phyloP scores from a whole-genome alignment of 2,113 vertebrate genomes.

The Egretta garzetta region DNA sequence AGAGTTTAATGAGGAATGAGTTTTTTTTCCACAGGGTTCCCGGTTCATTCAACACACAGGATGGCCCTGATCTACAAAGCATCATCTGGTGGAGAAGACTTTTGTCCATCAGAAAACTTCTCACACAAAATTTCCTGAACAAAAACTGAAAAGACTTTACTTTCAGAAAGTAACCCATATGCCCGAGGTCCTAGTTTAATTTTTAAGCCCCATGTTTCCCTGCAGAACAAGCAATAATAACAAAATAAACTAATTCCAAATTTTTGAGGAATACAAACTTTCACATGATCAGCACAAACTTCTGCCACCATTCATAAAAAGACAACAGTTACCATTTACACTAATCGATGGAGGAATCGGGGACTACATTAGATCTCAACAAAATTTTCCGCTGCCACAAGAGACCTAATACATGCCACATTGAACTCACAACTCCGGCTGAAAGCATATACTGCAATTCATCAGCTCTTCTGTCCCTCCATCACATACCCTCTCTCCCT shows the following conservation, averaged over 20 bases:
- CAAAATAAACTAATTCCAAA: neutral
- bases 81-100: neutral
- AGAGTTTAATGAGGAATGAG: neutral
- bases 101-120: neutral
- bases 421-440: neutral
- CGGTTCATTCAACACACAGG: neutral
- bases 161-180: neutral
- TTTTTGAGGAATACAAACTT: neutral
- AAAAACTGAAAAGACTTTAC: neutral
- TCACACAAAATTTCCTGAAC: neutral
- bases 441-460: neutral
- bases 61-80: neutral
- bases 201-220: neutral
- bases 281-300: neutral
- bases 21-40: neutral
- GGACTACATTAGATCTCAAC: neutral
- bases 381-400: neutral
- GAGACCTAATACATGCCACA: neutral
- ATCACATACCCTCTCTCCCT: neutral
- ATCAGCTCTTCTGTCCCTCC: neutral
- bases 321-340: neutral
- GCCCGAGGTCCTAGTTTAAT: neutral
- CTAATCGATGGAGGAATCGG: neutral
- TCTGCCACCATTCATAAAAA: neutral
- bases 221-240: neutral